Conservation (phyloP, 2,797 vertebrate genomes). For the Danio tinwini region DNA sequence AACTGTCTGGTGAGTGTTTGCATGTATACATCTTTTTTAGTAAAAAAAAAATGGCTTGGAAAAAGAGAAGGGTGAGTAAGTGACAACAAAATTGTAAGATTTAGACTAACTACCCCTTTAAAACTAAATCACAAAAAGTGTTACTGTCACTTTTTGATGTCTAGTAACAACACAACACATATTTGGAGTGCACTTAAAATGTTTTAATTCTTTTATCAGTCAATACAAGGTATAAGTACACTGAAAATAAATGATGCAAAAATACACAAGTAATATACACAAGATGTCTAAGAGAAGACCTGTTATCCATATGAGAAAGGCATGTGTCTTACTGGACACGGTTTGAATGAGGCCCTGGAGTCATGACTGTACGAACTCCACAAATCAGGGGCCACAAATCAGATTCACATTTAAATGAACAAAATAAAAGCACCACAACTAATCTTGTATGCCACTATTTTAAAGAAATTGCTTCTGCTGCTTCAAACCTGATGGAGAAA, state of each 20-base stretch:
- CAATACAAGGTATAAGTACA: constrained; percentile 39
- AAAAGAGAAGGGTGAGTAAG: too few species aligned
- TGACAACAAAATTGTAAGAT: too few species aligned
- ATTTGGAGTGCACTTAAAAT: constrained; percentile 27
- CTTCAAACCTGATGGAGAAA: not conserved
- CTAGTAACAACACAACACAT: not conserved
- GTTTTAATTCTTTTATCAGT: constrained; percentile 45
- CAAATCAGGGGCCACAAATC: not conserved
- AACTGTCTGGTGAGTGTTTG: too few species aligned
- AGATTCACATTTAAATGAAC: constrained; percentile 33
- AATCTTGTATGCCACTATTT: not conserved
- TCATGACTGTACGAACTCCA: constrained; percentile 4
- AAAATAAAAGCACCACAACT: constrained; percentile 3
- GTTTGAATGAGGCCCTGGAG: constrained; percentile 31
- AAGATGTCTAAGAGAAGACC: constrained; percentile 24
- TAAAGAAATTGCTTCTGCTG: not conserved
- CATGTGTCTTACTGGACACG: not conserved
- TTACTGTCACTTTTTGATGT: not conserved
- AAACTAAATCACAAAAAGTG: too few species aligned
- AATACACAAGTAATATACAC: constrained; percentile 36
- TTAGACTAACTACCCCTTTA: too few species aligned
- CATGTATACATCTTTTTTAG: too few species aligned
- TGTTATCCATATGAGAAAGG: constrained; percentile 34
- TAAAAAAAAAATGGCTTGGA: too few species aligned
- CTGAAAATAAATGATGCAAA: constrained; percentile 36